A percentile compares a stretch with the other conserved stretches of the same genome.
Evolutionary conservation across 2,888 invertebrate genomes (phyloP).

Genomic region (Aplocera efformata): DNA sequence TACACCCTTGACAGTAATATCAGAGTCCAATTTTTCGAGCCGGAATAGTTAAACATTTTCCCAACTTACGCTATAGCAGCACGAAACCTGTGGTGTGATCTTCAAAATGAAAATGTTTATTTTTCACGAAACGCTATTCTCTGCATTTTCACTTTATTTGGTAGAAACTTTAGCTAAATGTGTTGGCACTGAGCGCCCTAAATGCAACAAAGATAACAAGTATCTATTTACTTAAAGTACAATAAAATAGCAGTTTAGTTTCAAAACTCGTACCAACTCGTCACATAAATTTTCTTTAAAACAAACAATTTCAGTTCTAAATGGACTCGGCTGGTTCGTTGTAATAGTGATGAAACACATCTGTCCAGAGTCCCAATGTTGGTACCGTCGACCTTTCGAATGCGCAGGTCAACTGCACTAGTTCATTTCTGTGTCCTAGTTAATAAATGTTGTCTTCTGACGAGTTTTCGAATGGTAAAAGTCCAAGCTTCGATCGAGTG

Average conservation of each 20-base stretch:
- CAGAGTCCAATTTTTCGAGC: slow-evolving; percentile 18
- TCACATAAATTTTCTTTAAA: slow-evolving; percentile 7
- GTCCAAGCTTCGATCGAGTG: too few relatives aligned
- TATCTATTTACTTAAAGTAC: too few relatives aligned
- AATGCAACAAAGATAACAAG: too few relatives aligned
- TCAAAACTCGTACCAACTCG: too few relatives aligned
- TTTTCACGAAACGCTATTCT: too few relatives aligned
- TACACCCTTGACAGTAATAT: slow-evolving; percentile 20
- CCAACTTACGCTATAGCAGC: slow-evolving; percentile 14
- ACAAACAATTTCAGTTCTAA: slow-evolving; percentile 3
- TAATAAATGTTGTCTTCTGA: slow-evolving; percentile 4
- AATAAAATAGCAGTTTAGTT: too few relatives aligned
- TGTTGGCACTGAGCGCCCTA: too few relatives aligned
- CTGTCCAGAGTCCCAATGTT: slow-evolving; percentile 2
- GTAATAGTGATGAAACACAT: slow-evolving; percentile 12
- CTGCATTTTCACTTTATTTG: too few relatives aligned
- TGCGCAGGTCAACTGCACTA: slow-evolving; percentile 20
- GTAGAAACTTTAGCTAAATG: too few relatives aligned
- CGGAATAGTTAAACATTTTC: slow-evolving; percentile 17
- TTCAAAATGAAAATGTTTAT: too few relatives aligned
- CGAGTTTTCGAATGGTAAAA: too few relatives aligned
- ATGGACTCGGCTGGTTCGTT: slow-evolving; percentile 2
- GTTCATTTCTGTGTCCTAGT: slow-evolving; percentile 18
- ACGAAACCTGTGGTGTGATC: slow-evolving; percentile 12
- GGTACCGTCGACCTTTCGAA: slow-evolving; percentile 19